Evolutionary conservation across 1,140 invertebrate genomes (phyloP), one percentile per base, ranked within the genome.

Genomic region (Aphidius gifuensis): DNA sequence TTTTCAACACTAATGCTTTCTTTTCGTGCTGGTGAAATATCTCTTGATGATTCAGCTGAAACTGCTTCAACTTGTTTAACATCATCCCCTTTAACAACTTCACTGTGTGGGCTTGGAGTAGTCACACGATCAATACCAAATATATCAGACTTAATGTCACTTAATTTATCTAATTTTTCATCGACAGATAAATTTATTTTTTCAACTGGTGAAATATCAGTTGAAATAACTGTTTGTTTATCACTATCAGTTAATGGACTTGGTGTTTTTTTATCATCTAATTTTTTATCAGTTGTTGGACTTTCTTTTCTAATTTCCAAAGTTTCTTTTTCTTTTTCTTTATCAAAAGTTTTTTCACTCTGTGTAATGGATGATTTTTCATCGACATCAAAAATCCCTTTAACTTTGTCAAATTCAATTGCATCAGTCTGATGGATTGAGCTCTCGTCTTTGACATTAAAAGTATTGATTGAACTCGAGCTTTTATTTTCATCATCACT

Each of bases 241-340:
- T 23, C 38, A 7, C 9, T n/a, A 7, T 40, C 51, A 23, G 47
- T 7, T 40, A 9, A 9, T 8, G 58, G 58, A 32, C 56, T 59
- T 5, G 62, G 57, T 21, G 61, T 64, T 50, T 62, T 63, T 49
- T 38, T n/a, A 5, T 50, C 58, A 7, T 49, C 48, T 49, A n/a
- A 7, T 49, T 45, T 45, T 9, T 9, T 45, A 32, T 32, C 23
- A 32, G 4, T 32, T 32, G 23, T 32, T 32, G 23, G 23, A 32
- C 23, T 45, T 9, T 11, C 44, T 45, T 45, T 45, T 32, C 23
- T 32, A 32, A 32, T 32, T 32, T 1, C 23, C 23, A 32, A 32
- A 32, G 23, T 32, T 32, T 32, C 23, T 32, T 32, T 32, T 32
- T 32, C 16, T 38, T 5, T 39, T 40, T 53, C 11, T 40, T 38